Evolutionary conservation across 2,888 invertebrate genomes (phyloP).

Genomic region (Adelphocoris suturalis): DNA sequence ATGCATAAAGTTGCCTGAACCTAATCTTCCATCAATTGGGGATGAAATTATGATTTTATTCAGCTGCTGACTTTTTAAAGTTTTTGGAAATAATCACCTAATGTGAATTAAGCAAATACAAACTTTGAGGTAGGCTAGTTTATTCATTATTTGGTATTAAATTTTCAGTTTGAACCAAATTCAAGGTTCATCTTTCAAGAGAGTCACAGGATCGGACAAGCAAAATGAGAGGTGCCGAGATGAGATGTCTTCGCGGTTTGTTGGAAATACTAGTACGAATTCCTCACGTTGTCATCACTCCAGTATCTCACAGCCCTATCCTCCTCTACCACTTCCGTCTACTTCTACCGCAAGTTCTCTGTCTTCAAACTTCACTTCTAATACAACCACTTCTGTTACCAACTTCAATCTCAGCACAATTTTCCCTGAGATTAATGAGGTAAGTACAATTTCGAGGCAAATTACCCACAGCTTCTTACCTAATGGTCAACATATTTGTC

Average conservation of each 20-base stretch:
- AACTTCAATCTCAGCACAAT: slow-evolving; percentile 91
- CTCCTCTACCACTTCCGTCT: background rate
- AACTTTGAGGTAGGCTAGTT: no score
- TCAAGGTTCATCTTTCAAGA: background rate
- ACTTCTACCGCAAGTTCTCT: slow-evolving; percentile 29
- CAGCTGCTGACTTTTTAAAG: no score
- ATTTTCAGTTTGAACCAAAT: slow-evolving; percentile 40
- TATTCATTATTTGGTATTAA: background rate
- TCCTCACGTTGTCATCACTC: background rate
- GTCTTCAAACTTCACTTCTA: slow-evolving; percentile 67
- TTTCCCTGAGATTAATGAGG: slow-evolving; percentile 89
- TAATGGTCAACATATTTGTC: no score
- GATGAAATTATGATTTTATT: no score
- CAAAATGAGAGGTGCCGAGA: background rate
- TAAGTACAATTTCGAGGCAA: background rate
- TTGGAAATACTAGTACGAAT: background rate
- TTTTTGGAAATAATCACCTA: no score
- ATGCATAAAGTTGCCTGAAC: no score
- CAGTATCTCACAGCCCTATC: background rate
- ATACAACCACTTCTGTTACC: slow-evolving; percentile 81
- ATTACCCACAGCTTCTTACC: no score
- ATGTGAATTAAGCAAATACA: no score
- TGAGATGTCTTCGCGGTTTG: background rate
- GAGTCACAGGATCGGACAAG: background rate
- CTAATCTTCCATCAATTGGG: no score